phyloP scores from a whole-genome alignment of 2,888 invertebrate genomes.

The Trissoscelio sp. region DNA sequence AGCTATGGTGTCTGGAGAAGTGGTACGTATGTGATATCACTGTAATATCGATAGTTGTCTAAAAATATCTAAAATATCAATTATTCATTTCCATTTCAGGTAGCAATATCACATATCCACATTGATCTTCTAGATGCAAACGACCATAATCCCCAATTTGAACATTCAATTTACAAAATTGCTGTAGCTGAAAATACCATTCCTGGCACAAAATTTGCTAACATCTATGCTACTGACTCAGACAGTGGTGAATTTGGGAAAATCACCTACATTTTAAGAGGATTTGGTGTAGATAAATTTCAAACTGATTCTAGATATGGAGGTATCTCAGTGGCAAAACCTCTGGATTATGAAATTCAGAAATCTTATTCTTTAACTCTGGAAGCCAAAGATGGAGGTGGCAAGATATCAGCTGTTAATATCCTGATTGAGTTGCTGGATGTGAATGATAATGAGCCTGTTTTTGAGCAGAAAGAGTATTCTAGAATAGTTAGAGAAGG shows the following conservation, averaged over 20 bases:
- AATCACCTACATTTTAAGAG: slow-evolving; percentile 89
- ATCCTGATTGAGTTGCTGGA: slow-evolving; percentile 89
- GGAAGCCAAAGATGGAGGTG: slow-evolving; percentile 92
- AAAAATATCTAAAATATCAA: background rate
- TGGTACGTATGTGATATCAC: too few species aligned
- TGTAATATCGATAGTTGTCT: too few species aligned
- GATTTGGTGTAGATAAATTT: slow-evolving; percentile 92
- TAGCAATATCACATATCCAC: slow-evolving; percentile 86
- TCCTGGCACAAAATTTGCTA: slow-evolving; percentile 86
- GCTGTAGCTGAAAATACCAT: slow-evolving; percentile 88
- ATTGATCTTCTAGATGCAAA: slow-evolving; percentile 90
- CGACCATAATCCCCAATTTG: slow-evolving; percentile 90
- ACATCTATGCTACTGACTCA: slow-evolving; percentile 88
- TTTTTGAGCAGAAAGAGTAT: slow-evolving; percentile 89
- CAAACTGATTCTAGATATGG: slow-evolving; percentile 88
- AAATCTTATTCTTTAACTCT: slow-evolving; percentile 91
- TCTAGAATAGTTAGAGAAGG: slow-evolving; percentile 91
- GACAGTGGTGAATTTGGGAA: slow-evolving; percentile 90
- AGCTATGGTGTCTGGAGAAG: slow-evolving; percentile 85
- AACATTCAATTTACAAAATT: slow-evolving; percentile 87
- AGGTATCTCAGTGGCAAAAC: slow-evolving; percentile 87
- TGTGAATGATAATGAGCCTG: slow-evolving; percentile 90
- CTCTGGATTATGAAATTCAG: slow-evolving; percentile 91
- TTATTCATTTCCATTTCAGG: slow-evolving; percentile 76
- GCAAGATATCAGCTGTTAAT: slow-evolving; percentile 88